Evolutionary conservation across 2,113 vertebrate species (phyloP), one percentile per base, ranked within the genome.

Genomic region (Pithys albifrons): DNA sequence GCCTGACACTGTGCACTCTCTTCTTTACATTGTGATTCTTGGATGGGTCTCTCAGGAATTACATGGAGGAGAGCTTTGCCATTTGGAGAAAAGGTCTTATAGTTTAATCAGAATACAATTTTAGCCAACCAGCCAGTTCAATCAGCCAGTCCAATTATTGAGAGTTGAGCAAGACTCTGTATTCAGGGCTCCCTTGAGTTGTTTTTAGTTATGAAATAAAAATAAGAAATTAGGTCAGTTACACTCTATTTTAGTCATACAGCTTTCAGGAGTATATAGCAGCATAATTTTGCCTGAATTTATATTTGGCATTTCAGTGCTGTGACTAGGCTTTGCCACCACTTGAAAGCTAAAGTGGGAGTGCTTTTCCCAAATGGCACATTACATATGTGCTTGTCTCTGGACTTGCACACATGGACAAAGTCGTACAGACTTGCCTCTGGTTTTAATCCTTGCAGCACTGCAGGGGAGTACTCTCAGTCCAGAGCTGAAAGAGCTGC

Each of bases 181-280:
- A 81, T 65, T 93, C 76, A 78, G 83, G 52, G 33, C 78, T 97
- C 92, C 85, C 79, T 72, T 65, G 90, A 86, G 83, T 69, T 96
- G 69, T 72, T 92, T 88, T 78, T 57, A 75, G 88, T 96, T 96
- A 91, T 72, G 88, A 95, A 97, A 88, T 94, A 78, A 84, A 96
- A 95, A 80, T 81, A 91, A 96, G 85, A 66, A 94, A 89, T 96
- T 52, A 81, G 69, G 82, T 93, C 93, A 95, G 76, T 91, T 84
- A 62, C 72, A 69, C 57, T 87, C 69, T 57, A 6, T 83, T 61
- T 73, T 65, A 17, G 75, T 75, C 61, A 82, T 59, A 43, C 51
- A 61, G 82, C 57, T 92, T 86, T 58, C 76, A 71, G 77, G 75
- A 57, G 59, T 5, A 25, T 72, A 19, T 16, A 75, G 69, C 85